Base-by-base conservation (phyloP, 2,113 vertebrate species). In the Oophaga pumilio region DNA sequence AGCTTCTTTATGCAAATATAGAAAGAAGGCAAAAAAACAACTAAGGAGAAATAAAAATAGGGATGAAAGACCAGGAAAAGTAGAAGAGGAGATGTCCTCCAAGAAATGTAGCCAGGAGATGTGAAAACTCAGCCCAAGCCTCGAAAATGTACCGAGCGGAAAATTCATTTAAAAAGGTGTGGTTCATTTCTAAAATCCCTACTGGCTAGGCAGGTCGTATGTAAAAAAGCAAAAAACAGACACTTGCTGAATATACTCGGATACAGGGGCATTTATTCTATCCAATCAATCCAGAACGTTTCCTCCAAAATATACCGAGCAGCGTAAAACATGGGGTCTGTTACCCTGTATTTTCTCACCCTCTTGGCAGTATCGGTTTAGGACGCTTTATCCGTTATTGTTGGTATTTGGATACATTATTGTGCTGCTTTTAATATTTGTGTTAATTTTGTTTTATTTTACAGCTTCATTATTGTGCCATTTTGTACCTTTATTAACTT, bases 81-180 rank as follows among this genome's bases (percentile, higher is more conserved):
- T 20, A 4, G 3, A 3, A 43, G 28, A n/a, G 56, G 0, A 50
- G 17, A 28, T 18, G 20, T 17, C 69, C 26, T 20, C 15, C 22
- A 53, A 3, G 22, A 14, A 78, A 53, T 60, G 28, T 12, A 50
- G 71, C 24, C 14, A 2, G 76, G 66, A 71, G 24, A 49, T 87
- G 86, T 33, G 53, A 87, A 80, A 49, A 56, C 24, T 60, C 60
- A 7, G 10, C 28, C 50, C 24, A 10, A 57, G 53, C 10, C 33
- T 49, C 24, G 71, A 68, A 53, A 87, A 56, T 68, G 26, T 20
- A 18, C 6, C 8, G 59, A 53, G 43, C 49, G 43, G 77, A 79
- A 77, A 78, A 66, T 78, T 49, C 24, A 69, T 33, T 74, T 74
- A 49, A 80, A n/a, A 73, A 87, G 86, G 78, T 64, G 86, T 52